Percentiles rank a stretch among this genome's conserved stretches.
phyloP scores from a whole-genome alignment of 1,140 invertebrate species.

The Plectrocnemia conspersa region DNA sequence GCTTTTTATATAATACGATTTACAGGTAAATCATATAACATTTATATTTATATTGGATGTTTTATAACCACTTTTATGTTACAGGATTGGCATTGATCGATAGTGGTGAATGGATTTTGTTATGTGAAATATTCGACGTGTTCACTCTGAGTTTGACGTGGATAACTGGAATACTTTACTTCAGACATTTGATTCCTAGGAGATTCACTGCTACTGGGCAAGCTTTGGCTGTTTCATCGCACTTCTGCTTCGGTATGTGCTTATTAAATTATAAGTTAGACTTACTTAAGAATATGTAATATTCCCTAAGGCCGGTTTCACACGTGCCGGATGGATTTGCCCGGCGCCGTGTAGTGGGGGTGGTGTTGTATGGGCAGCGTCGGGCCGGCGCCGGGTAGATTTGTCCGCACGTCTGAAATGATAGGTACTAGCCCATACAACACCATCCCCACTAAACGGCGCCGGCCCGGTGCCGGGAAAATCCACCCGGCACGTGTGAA shows the following conservation, averaged over 20 bases:
- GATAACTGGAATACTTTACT: slow-evolving; percentile 76
- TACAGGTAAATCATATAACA: slow-evolving; percentile 48
- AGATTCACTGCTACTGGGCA: slow-evolving; percentile 78
- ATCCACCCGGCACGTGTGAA: no score
- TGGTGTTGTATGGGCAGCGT: no score
- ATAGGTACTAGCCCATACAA: no score
- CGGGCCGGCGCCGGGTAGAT: no score
- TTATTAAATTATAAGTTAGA: no score
- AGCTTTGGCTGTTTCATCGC: slow-evolving; percentile 73
- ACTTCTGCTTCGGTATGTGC: slow-evolving; percentile 77
- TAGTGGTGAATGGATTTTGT: slow-evolving; percentile 60
- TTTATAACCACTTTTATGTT: slow-evolving; percentile 44
- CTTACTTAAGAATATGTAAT: no score
- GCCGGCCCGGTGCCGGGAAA: no score
- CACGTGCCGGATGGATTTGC: no score
- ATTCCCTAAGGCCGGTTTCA: no score
- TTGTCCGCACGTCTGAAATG: no score
- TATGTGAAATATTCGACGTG: slow-evolving; percentile 72
- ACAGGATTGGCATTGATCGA: slow-evolving; percentile 61
- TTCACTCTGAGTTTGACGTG: slow-evolving; percentile 79
- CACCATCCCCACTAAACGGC: no score
- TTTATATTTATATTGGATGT: slow-evolving; percentile 52
- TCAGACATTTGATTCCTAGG: slow-evolving; percentile 72
- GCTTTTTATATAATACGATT: slow-evolving; percentile 74
- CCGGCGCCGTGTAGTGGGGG: no score